These are phyloP conservation scores for Cephus sareptanus DNA, from an alignment of 2,888 invertebrate genomes.

Conservation along the genomic window DNA sequence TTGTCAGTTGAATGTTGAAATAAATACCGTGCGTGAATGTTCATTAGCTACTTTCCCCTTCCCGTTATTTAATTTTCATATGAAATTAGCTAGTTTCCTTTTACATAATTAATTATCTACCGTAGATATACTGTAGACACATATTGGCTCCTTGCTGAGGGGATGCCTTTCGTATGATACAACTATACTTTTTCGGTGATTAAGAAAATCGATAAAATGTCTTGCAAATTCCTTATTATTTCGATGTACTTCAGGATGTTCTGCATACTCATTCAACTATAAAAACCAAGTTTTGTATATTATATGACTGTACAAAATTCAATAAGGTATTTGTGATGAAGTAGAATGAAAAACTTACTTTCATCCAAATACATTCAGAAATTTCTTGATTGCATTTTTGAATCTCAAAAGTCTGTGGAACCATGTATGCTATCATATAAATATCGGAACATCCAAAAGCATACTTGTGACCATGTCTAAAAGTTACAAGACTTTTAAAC, in stretches of 20 bases:
- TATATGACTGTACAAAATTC: conserved; percentile 7
- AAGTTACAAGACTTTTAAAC: conserved; percentile 80
- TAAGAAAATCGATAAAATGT: conserved; percentile 75
- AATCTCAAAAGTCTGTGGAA: conserved; percentile 74
- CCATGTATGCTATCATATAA: conserved; percentile 82
- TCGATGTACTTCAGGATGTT: conserved; percentile 78
- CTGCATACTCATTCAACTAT: conserved; percentile 73
- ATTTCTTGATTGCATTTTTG: conserved; percentile 82
- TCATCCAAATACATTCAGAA: conserved; percentile 84
- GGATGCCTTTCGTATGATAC: conserved; percentile 69
- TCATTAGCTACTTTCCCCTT: background rate
- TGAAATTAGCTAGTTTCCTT: background rate
- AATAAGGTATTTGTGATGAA: conserved; percentile 3
- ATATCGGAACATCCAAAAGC: conserved; percentile 88
- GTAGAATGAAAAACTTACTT: conserved; percentile 61
- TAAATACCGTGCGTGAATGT: conserved; percentile 54
- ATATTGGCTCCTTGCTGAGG: conserved; percentile 66
- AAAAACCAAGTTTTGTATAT: conserved; percentile 28
- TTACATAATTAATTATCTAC: conserved; percentile 11
- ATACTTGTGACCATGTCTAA: conserved; percentile 82
- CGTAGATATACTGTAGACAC: conserved; percentile 43
- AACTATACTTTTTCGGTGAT: conserved; percentile 72
- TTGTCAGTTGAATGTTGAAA: conserved; percentile 64
- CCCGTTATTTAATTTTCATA: background rate
- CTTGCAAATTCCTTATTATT: conserved; percentile 77